Evolutionary conservation across 2,113 vertebrate species (phyloP), one percentile per base, ranked within the genome.

Genomic region (Eudorcas thomsonii): DNA sequence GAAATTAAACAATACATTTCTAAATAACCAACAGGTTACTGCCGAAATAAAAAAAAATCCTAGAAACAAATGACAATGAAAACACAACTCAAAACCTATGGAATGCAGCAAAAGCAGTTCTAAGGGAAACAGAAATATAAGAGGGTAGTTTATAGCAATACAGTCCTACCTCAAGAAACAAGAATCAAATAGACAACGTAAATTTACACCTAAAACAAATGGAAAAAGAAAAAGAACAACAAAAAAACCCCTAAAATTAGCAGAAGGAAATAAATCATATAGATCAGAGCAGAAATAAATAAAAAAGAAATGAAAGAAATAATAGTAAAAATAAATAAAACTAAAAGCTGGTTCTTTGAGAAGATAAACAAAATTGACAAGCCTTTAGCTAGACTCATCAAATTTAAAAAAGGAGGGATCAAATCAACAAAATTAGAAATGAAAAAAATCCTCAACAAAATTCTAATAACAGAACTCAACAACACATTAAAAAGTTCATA

Each of bases 331-430:
- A 67, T 67, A 67, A 67, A 36, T 67, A 36, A 67, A 67, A 67
- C 64, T n/a, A 67, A 67, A 62, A 10, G 16, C 64, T 67, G 33
- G 33, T n/a, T 67, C 64, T n/a, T n/a, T 67, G 64, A n/a, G 64
- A 67, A 67, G 64, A 36, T 67, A 67, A 67, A 19, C 16, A 67
- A 67, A 67, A 67, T 67, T n/a, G 33, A 67, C 33, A 62, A 62
- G 28, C 64, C 33, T 67, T 67, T 67, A 67, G 33, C 16, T 17
- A 10, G 64, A 67, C 33, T 67, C 33, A 19, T 67, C 33, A 67
- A 67, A 67, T n/a, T 19, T 2, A n/a, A 67, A n/a, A 17, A 17
- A 3, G 7, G 7, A 0, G 8, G 16, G 2, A 67, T 67, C 2
- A 36, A 67, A 19, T 19, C 17, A 67, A 36, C 64, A 67, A 36